Conservation (phyloP, 2,888 invertebrate genomes). For the Macrostomum cliftonense region DNA sequence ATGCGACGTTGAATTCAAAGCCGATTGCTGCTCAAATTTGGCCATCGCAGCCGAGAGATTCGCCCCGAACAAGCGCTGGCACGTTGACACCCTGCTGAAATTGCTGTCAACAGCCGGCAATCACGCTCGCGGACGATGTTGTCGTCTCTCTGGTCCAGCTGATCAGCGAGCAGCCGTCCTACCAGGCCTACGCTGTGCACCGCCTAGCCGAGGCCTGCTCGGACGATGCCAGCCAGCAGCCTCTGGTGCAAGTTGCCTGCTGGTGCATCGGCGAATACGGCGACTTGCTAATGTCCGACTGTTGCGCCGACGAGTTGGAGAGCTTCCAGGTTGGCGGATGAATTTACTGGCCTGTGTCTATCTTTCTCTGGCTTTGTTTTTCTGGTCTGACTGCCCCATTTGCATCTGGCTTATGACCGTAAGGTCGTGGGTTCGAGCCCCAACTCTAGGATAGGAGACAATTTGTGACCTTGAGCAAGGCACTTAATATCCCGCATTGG, state of each 20-base stretch:
- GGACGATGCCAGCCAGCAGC: constrained; percentile 45
- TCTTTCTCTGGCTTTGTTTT: too few relatives aligned
- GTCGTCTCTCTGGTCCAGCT: constrained; percentile 87
- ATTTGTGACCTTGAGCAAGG: too few relatives aligned
- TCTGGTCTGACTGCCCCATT: too few relatives aligned
- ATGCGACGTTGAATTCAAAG: constrained; percentile 91
- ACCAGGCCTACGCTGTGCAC: constrained; percentile 73
- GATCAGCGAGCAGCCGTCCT: constrained; percentile 63
- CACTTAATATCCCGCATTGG: too few relatives aligned
- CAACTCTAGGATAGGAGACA: too few relatives aligned
- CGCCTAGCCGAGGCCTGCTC: constrained; percentile 46
- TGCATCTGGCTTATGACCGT: too few relatives aligned
- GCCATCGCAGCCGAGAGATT: constrained; percentile 74
- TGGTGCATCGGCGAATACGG: constrained; percentile 97
- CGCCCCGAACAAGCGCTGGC: constrained; percentile 77
- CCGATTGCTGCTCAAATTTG: constrained; percentile 85
- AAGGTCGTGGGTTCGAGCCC: too few relatives aligned
- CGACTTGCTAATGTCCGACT: constrained; percentile 53
- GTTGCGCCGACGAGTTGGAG: too few relatives aligned
- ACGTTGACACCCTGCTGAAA: constrained; percentile 82
- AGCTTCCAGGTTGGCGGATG: too few relatives aligned
- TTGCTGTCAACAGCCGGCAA: constrained; percentile 70
- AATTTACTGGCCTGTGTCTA: too few relatives aligned
- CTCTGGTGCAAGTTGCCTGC: constrained; percentile 62
- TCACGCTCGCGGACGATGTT: constrained; percentile 88